Percentiles rank a stretch among this genome's conserved stretches.
phyloP scores from a whole-genome alignment of 2,888 invertebrate species.

The Patella ulyssiponensis region DNA sequence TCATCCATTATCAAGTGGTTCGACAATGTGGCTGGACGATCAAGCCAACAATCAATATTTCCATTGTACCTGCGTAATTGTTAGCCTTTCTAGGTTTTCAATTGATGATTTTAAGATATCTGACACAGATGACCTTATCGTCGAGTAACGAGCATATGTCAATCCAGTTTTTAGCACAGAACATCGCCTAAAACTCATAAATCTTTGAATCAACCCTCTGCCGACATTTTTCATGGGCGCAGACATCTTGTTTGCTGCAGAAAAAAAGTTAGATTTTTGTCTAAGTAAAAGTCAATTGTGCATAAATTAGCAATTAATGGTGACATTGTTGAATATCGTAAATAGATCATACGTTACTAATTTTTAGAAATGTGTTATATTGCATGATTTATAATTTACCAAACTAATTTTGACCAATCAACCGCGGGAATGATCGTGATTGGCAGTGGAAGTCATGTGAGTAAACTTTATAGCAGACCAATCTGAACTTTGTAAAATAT shows the following conservation, averaged over 20 bases:
- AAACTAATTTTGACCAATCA: slow-evolving; percentile 12
- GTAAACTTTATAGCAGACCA: slow-evolving; percentile 30
- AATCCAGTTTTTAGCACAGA: not conserved
- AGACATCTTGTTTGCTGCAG: slow-evolving; percentile 43
- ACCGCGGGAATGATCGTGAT: not conserved
- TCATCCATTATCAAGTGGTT: too few relatives aligned
- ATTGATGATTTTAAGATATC: slow-evolving; percentile 29
- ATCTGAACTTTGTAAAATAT: slow-evolving; percentile 3
- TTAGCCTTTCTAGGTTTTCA: slow-evolving; percentile 12
- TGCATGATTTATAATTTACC: not conserved
- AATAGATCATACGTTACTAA: too few relatives aligned
- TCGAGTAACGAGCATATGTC: slow-evolving; percentile 30
- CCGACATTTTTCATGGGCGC: slow-evolving; percentile 39
- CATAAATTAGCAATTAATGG: too few relatives aligned
- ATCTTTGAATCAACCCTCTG: not conserved
- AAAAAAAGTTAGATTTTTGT: too few relatives aligned
- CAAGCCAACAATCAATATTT: too few relatives aligned
- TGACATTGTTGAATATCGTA: too few relatives aligned
- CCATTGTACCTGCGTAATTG: not conserved
- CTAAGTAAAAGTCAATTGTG: too few relatives aligned
- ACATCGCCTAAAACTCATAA: slow-evolving; percentile 11
- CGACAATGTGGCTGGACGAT: too few relatives aligned
- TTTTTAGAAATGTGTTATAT: too few relatives aligned
- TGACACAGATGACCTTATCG: slow-evolving; percentile 36
- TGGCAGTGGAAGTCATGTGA: slow-evolving; percentile 34